Conservation (phyloP, 2,113 vertebrate species). For the Coryphaenoides rupestris region DNA sequence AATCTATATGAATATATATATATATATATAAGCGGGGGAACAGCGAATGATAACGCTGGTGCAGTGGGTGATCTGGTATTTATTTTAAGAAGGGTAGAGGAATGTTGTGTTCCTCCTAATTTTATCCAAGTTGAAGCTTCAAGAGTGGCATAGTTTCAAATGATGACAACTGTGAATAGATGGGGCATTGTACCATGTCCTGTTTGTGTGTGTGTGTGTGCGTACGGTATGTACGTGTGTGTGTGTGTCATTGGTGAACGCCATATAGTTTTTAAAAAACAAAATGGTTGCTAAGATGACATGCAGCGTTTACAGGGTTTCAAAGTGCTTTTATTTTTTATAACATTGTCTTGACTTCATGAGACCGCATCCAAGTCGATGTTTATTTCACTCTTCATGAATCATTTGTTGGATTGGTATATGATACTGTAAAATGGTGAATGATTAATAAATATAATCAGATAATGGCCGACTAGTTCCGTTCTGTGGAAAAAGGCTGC, state of each 20-base stretch:
- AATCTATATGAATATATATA: no score
- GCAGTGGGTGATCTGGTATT: no score
- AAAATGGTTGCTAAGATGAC: constrained; percentile 6
- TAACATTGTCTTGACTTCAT: constrained; percentile 56
- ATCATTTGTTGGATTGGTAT: constrained; percentile 49
- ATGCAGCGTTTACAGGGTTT: constrained; percentile 51
- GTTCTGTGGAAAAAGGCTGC: no score
- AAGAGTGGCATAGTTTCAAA: no score
- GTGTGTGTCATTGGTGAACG: constrained; percentile 29
- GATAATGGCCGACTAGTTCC: neutral
- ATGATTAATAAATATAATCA: constrained; percentile 46
- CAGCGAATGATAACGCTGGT: no score
- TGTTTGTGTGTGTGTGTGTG: no score
- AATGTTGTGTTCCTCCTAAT: no score
- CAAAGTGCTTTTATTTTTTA: constrained; percentile 67
- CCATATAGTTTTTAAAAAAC: constrained; percentile 34
- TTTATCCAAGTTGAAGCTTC: no score
- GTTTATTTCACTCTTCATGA: constrained; percentile 41
- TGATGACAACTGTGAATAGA: no score
- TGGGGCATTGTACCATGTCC: constrained; percentile 24
- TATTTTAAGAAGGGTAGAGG: no score
- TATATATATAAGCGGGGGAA: no score
- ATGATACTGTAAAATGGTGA: constrained; percentile 41
- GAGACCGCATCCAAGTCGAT: constrained; percentile 48
- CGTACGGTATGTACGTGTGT: no score